phyloP scores from a whole-genome alignment of 2,113 vertebrate species.

The Nothoprocta perdicaria region DNA sequence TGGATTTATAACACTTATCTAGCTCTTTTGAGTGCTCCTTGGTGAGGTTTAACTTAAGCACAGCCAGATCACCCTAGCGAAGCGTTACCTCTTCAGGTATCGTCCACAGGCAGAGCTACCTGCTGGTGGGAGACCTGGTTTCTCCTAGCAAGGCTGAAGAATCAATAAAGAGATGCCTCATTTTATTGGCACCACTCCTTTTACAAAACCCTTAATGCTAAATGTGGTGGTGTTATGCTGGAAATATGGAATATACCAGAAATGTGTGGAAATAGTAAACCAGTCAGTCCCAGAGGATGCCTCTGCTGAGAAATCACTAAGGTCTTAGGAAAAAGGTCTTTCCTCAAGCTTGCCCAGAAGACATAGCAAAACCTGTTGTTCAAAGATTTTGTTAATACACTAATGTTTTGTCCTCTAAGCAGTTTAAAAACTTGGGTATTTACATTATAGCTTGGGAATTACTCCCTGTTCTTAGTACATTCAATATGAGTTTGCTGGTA shows the following conservation, averaged over 20 bases:
- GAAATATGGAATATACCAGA: background rate
- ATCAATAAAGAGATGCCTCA: background rate
- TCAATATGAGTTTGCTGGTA: background rate
- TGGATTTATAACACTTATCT: background rate
- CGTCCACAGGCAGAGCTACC: background rate
- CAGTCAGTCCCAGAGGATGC: background rate
- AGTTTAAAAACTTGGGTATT: background rate
- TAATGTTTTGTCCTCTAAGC: background rate
- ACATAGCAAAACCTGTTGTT: background rate
- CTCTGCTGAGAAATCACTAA: slow-evolving; percentile 1
- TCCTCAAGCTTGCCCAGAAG: background rate
- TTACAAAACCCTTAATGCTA: background rate
- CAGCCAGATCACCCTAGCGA: background rate
- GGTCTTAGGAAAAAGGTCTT: background rate
- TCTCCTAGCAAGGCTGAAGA: background rate
- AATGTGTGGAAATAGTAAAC: background rate
- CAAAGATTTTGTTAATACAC: background rate
- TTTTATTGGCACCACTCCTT: background rate
- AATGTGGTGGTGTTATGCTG: background rate
- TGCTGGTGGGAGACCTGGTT: background rate
- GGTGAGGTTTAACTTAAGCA: background rate
- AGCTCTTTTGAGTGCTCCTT: background rate
- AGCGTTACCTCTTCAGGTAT: background rate
- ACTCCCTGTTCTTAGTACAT: background rate
- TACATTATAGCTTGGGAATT: background rate